Evolutionary conservation across 2,797 vertebrate genomes (phyloP), one percentile per base, ranked within the genome.

Genomic region (Acanthis flammea): DNA sequence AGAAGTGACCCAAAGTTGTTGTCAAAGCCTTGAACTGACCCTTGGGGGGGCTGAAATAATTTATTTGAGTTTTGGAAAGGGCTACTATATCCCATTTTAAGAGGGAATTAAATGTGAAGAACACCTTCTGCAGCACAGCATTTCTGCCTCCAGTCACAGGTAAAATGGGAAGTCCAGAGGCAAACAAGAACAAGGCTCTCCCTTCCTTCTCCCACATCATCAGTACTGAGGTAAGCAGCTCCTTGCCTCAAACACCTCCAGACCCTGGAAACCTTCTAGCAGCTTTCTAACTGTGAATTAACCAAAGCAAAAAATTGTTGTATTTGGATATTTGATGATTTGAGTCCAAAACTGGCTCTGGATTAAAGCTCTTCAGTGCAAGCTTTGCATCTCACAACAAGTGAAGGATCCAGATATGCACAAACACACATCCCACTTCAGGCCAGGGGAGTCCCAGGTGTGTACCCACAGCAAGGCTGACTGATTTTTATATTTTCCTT

Each of bases 1-100:
- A 85, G 72, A 91, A 92, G 31, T 90, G 88, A 91, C 92, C 93
- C 63, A 47, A 93, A 92, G 37, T 83, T 75, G 42, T 70, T 63
- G 44, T 93, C 27, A 73, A 94, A 90, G 35, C 61, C 78, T 92
- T 81, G 66, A 94, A 55, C 75, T 60, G 72, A 91, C 79, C 58
- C 62, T 91, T 76, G 17, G 68, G 12, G 9, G 3, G 8, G 5
- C 19, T 78, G n/a, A 67, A 86, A 92, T 25, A 2, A 3, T 70
- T 81, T 70, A 21, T 27, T 31, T 57, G 58, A 33, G 11, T 57
- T 91, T 84, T 63, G 10, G 11, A 30, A 11, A 31, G 18, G 1
- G 22, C n/a, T 45, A 12, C 2, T 74, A 5, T 25, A 50, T 53
- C 18, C n/a, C 12, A n/a, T 45, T n/a, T 31, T 61, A 12, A 12